These are phyloP conservation scores for Charanyca ferruginea DNA, from an alignment of 2,888 invertebrate genomes.

Conservation along the genomic window DNA sequence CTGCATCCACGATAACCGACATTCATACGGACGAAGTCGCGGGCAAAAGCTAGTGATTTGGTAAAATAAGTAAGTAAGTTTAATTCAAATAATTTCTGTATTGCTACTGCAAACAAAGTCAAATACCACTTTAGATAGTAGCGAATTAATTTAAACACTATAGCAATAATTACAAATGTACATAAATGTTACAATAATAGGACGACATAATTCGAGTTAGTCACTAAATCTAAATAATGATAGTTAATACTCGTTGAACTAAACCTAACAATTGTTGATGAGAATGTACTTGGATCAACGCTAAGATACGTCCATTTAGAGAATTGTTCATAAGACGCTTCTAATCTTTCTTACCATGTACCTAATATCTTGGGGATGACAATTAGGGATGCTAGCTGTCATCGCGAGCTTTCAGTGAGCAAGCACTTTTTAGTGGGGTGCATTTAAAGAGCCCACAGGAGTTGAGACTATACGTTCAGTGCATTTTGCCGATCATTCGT, in stretches of 20 bases:
- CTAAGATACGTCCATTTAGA: slow-evolving; percentile 18
- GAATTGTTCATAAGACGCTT: slow-evolving; percentile 3
- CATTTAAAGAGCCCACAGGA: background rate
- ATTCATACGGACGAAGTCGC: no score
- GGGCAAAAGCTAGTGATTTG: no score
- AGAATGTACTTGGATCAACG: slow-evolving; percentile 7
- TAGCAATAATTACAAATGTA: slow-evolving; percentile 6
- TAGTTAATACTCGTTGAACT: slow-evolving; percentile 17
- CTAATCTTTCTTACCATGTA: slow-evolving; percentile 29
- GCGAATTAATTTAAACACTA: slow-evolving; percentile 7
- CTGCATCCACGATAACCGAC: no score
- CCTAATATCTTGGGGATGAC: slow-evolving; percentile 21
- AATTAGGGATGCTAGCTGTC: slow-evolving; percentile 37
- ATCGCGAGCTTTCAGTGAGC: slow-evolving; percentile 15
- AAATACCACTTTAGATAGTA: background rate
- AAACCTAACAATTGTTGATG: slow-evolving; percentile 17
- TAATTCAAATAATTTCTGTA: background rate
- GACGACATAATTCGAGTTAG: slow-evolving; percentile 4
- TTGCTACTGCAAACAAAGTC: background rate
- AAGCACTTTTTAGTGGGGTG: background rate
- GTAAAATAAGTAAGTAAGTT: no score
- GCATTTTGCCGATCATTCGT: background rate
- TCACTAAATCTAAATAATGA: slow-evolving; percentile 19
- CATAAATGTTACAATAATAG: background rate
- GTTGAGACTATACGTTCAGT: background rate